Evolutionary conservation across 2,113 vertebrate species (phyloP).

Genomic region (Gymnobelideus leadbeateri): DNA sequence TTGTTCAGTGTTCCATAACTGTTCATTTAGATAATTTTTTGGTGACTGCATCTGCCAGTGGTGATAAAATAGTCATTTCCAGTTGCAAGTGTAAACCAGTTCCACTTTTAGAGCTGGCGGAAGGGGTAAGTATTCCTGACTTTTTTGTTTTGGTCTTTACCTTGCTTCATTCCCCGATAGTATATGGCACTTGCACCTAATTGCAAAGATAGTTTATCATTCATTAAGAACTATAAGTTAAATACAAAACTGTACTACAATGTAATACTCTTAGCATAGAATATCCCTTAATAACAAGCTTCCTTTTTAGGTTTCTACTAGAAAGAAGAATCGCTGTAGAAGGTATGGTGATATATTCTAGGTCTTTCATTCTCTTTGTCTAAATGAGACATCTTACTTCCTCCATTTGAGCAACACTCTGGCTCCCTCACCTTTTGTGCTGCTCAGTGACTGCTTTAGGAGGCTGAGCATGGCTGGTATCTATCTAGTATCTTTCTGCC

Average conservation of each 20-base stretch:
- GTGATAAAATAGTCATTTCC: conserved; percentile 96
- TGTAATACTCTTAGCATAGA: not conserved
- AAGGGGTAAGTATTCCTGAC: conserved; percentile 90
- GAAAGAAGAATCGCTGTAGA: not conserved
- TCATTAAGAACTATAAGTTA: not conserved
- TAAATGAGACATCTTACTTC: not conserved
- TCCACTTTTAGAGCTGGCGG: conserved; percentile 92
- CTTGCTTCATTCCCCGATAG: conserved; percentile 30
- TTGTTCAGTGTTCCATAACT: conserved; percentile 85
- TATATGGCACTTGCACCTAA: conserved; percentile 27
- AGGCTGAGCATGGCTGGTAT: not conserved
- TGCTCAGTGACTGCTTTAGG: not conserved
- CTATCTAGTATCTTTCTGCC: not conserved
- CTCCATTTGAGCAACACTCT: not conserved
- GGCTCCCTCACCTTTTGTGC: not conserved
- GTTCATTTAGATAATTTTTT: conserved; percentile 92
- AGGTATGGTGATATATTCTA: not conserved
- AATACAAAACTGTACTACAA: not conserved
- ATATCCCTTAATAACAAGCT: not conserved
- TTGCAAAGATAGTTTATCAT: conserved; percentile 1
- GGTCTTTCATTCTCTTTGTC: conserved; percentile 19
- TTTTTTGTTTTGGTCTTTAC: not conserved
- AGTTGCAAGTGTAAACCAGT: conserved; percentile 92
- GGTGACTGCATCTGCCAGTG: conserved; percentile 92
- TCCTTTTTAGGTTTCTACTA: not conserved